A percentile compares a stretch with the other conserved stretches of the same genome.
phyloP scores from a whole-genome alignment of 2,888 invertebrate species.

The Eurois occulta region DNA sequence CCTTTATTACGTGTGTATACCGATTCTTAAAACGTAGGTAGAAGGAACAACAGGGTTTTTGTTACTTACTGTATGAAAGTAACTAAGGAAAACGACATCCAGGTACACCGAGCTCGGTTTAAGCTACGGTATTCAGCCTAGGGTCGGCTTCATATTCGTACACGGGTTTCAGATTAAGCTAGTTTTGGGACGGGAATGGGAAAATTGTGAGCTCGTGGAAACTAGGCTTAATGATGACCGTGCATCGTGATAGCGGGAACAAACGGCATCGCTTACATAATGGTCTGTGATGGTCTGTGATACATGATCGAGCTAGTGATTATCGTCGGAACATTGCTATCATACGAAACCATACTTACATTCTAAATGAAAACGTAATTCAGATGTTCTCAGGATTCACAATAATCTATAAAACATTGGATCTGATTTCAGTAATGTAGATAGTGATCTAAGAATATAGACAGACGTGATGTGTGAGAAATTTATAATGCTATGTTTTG shows the following conservation, averaged over 20 bases:
- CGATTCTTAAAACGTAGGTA: no score
- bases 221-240: slow-evolving; percentile 30
- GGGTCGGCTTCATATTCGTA: slow-evolving; percentile 8
- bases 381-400: neutral
- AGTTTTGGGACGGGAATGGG: slow-evolving; percentile 11
- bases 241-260: slow-evolving; percentile 1
- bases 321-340: neutral
- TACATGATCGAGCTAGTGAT: neutral
- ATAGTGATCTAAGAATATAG: neutral
- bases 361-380: neutral
- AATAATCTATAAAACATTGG: neutral
- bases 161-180: slow-evolving; percentile 9
- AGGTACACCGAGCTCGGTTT: slow-evolving; percentile 20
- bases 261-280: slow-evolving; percentile 20
- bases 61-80: no score
- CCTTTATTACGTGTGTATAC: no score
- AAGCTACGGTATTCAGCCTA: slow-evolving; percentile 15
- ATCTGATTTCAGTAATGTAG: neutral
- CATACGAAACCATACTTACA: neutral
- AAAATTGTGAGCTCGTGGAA: slow-evolving; percentile 15
- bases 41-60: no score
- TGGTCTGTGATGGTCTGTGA: slow-evolving; percentile 1
- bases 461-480: neutral
- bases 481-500: neutral
- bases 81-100: slow-evolving; percentile 26